Base-by-base conservation (phyloP, 2,888 invertebrate species). In the Anarsia innoxiella region DNA sequence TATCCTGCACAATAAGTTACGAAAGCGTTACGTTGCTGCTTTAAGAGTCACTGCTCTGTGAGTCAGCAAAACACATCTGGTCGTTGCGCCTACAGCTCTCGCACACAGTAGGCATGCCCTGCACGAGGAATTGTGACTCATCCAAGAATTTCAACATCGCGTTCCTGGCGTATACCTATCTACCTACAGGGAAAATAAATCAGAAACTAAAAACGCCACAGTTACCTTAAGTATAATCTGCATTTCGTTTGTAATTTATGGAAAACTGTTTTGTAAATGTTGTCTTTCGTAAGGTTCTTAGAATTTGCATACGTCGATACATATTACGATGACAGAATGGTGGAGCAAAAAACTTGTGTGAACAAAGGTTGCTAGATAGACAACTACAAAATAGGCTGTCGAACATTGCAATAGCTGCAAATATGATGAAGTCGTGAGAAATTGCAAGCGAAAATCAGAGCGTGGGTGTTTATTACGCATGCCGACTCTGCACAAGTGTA, bases 381-480 rank as follows among this genome's bases (percentile, higher is more conserved):
- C 55, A 57, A 42, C 56, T 59, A 53, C 58, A 66, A 67, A 66
- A 68, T 59, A 59, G 58, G 53, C 54, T 66, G 59, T 68, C 52
- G 58, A 66, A 55, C 55, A 46, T 51, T 63, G 66, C 62, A 66
- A 64, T 65, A 56, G 55, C 65, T 64, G 56, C 56, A 55, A 63
- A 55, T 53, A 50, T 66, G 68, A 74, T 70, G 66, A 68, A 56
- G 65, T 68, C 71, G 75, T 82, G 77, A 74, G 78, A 78, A 79
- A 68, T 66, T 66, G 53, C 43, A 51, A 41, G 59, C 63, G 57
- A 69, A 75, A 80, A 79, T 72, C 69, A 52, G 80, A 80, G 62
- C 82, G 82, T 82, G 82, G 78, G 80, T 74, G 65, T 68, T 41
- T 46, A 66, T 74, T 74, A 72, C 70, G 66, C 66, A 65, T 66